These are phyloP conservation scores for Pollenia labialis DNA, from an alignment of 2,888 invertebrate genomes.

Conservation along the genomic window DNA sequence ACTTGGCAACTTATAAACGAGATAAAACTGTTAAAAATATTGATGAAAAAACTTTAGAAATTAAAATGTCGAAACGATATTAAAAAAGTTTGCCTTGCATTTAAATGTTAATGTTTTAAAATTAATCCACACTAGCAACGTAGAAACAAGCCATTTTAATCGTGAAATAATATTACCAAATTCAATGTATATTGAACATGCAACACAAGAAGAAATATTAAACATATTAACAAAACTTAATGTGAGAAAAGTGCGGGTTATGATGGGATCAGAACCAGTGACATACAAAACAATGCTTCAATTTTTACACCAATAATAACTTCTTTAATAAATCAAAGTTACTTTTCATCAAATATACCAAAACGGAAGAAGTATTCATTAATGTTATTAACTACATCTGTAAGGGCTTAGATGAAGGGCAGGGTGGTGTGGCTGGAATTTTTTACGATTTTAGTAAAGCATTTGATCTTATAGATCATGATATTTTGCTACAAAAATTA, in stretches of 20 bases:
- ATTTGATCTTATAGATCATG: no score
- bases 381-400: no score
- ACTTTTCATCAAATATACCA: not conserved
- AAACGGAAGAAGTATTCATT: no score
- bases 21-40: not conserved
- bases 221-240: not conserved
- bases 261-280: not conserved
- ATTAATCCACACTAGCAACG: not conserved
- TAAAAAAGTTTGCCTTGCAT: not conserved
- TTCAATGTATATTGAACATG: no score
- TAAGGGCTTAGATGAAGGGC: no score
- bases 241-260: not conserved
- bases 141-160: not conserved
- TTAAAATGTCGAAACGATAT: not conserved
- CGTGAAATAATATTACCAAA: no score
- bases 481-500: no score
- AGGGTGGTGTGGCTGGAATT: no score
- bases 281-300: not conserved
- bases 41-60: slow-evolving; percentile 14
- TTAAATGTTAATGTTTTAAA: not conserved
- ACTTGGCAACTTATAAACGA: no score
- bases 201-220: no score
- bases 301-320: not conserved
- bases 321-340: not conserved
- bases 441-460: no score